phyloP scores from a whole-genome alignment of 2,113 vertebrate species.

The Trematomus loennbergii region DNA sequence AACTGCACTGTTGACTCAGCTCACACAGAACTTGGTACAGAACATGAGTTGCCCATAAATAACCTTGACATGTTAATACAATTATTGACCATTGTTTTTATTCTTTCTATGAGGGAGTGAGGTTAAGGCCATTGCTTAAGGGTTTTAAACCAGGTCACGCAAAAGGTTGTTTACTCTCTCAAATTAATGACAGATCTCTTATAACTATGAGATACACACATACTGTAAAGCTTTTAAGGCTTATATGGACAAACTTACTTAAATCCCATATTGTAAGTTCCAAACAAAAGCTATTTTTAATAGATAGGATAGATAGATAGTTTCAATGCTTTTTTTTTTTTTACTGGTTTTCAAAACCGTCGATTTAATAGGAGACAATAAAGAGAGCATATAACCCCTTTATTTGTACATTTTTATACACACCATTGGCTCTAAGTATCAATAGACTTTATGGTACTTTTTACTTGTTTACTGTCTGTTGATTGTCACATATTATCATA shows the following conservation, averaged over 20 bases:
- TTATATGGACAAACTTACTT: neutral
- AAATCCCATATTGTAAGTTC: neutral
- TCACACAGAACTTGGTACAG: neutral
- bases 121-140: neutral
- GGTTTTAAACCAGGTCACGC: conserved; percentile 14
- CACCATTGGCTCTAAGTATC: too few relatives aligned
- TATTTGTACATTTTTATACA: too few relatives aligned
- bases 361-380: too few relatives aligned
- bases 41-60: neutral
- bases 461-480: too few relatives aligned
- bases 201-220: neutral
- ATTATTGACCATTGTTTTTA: conserved; percentile 9
- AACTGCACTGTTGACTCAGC: neutral
- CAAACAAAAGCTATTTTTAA: too few relatives aligned
- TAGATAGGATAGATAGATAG: too few relatives aligned
- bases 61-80: conserved; percentile 16
- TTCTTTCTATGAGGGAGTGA: neutral
- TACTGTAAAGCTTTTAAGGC: neutral
- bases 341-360: too few relatives aligned
- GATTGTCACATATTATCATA: too few relatives aligned
- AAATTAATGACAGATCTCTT: neutral
- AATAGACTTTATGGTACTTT: too few relatives aligned
- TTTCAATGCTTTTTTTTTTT: too few relatives aligned
- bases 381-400: too few relatives aligned
- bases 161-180: neutral